Conservation (phyloP, 1,140 invertebrate genomes). For the Hylaeus volcanicus region DNA sequence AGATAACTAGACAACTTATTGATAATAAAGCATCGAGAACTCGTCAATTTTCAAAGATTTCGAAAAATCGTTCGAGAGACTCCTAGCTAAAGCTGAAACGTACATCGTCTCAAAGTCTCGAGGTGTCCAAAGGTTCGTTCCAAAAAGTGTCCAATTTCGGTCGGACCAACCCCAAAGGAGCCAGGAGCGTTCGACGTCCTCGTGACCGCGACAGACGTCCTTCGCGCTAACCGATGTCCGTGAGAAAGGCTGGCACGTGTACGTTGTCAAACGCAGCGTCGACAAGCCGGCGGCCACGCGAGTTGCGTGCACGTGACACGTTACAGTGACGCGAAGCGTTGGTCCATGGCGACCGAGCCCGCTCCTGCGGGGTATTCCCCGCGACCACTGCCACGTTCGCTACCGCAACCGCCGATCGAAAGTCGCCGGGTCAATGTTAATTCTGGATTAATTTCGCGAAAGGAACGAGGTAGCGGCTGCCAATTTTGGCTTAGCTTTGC, state of each 20-base stretch:
- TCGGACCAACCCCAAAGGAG: neutral
- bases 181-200: neutral
- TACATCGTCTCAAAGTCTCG: too few species aligned
- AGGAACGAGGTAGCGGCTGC: neutral
- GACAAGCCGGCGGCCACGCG: slow-evolving; percentile 48
- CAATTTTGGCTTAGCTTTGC: neutral
- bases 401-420: slow-evolving; percentile 45
- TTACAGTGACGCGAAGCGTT: slow-evolving; percentile 42
- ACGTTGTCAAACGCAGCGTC: slow-evolving; percentile 63
- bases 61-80: too few species aligned
- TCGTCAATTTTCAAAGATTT: too few species aligned
- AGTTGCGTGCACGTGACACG: slow-evolving; percentile 65
- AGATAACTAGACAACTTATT: too few species aligned
- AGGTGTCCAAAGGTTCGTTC: neutral
- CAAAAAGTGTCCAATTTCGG: neutral
- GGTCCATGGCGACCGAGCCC: slow-evolving; percentile 3
- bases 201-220: slow-evolving; percentile 7
- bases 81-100: too few species aligned
- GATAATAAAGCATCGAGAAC: too few species aligned
- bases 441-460: slow-evolving; percentile 42
- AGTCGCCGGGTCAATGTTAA: slow-evolving; percentile 51
- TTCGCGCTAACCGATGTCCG: slow-evolving; percentile 42
- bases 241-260: slow-evolving; percentile 67
- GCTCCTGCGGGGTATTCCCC: slow-evolving; percentile 9
- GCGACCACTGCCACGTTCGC: slow-evolving; percentile 31